phyloP scores from a whole-genome alignment of 2,888 invertebrate species.

The Cheilosia soror region DNA sequence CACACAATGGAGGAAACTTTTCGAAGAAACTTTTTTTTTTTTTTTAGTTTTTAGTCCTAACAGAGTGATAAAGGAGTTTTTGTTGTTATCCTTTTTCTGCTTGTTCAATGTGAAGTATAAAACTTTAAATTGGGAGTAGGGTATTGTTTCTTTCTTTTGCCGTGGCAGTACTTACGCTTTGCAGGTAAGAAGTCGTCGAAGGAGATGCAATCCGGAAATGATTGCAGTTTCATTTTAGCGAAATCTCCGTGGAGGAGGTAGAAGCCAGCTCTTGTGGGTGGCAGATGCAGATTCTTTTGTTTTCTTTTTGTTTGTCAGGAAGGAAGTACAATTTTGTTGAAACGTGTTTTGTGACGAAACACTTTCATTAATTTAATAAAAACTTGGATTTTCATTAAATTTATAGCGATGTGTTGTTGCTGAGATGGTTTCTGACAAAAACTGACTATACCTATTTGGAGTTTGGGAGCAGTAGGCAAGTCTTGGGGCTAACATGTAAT shows the following conservation, averaged over 20 bases:
- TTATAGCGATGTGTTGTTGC: too few species aligned
- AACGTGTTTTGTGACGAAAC: too few species aligned
- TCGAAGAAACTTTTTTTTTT: slow-evolving; percentile 18
- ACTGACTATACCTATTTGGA: too few species aligned
- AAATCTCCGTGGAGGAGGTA: slow-evolving; percentile 17
- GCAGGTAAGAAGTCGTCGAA: slow-evolving; percentile 9
- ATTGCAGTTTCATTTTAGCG: slow-evolving; percentile 59
- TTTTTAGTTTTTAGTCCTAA: slow-evolving; percentile 28
- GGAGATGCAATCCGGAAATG: slow-evolving; percentile 61
- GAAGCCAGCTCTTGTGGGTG: too few species aligned
- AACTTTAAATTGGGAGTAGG: slow-evolving; percentile 52
- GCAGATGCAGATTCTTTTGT: too few species aligned
- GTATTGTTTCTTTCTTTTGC: slow-evolving; percentile 32
- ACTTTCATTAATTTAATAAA: too few species aligned
- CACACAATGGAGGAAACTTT: slow-evolving; percentile 47
- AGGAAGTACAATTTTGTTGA: too few species aligned
- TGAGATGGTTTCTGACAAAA: too few species aligned
- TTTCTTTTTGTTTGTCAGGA: too few species aligned
- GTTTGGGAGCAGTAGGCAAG: too few species aligned
- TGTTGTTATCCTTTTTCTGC: slow-evolving; percentile 23
- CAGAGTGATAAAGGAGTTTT: slow-evolving; percentile 64
- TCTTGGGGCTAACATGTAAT: too few species aligned
- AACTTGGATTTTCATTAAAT: too few species aligned
- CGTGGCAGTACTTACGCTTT: neutral
- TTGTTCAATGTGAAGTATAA: slow-evolving; percentile 9